Evolutionary conservation across 2,113 vertebrate species (phyloP).

Genomic region (Steatornis caripensis): DNA sequence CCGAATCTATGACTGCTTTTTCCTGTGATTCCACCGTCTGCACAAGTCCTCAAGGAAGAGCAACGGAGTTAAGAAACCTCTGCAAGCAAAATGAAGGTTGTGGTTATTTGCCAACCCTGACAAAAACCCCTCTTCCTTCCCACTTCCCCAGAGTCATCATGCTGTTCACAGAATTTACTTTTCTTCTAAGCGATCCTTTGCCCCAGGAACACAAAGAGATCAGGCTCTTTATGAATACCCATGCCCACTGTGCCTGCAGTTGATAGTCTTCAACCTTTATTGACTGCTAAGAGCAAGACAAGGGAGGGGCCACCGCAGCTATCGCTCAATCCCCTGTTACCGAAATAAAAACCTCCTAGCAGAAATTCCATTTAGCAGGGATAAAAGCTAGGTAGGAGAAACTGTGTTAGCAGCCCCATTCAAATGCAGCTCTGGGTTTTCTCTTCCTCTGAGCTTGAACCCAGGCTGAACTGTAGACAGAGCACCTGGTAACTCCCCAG

Average conservation of each 20-base stretch:
- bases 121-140: neutral
- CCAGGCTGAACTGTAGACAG: neutral
- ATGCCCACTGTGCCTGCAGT: neutral
- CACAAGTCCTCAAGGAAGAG: neutral
- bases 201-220: neutral
- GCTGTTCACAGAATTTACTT: neutral
- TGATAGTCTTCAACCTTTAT: neutral
- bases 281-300: neutral
- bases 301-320: neutral
- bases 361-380: neutral
- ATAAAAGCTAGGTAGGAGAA: neutral
- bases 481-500: neutral
- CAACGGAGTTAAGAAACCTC: neutral
- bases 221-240: neutral
- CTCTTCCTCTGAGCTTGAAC: neutral
- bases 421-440: neutral
- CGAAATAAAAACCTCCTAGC: neutral
- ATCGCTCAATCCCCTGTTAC: neutral
- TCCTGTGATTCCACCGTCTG: neutral
- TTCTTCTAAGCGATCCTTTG: neutral
- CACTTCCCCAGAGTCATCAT: neutral
- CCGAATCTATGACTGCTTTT: accelerated
- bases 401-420: neutral
- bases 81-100: neutral
- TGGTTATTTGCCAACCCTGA: neutral